phyloP scores from a whole-genome alignment of 2,797 vertebrate genomes.

The Stomatorhinus walkeri region DNA sequence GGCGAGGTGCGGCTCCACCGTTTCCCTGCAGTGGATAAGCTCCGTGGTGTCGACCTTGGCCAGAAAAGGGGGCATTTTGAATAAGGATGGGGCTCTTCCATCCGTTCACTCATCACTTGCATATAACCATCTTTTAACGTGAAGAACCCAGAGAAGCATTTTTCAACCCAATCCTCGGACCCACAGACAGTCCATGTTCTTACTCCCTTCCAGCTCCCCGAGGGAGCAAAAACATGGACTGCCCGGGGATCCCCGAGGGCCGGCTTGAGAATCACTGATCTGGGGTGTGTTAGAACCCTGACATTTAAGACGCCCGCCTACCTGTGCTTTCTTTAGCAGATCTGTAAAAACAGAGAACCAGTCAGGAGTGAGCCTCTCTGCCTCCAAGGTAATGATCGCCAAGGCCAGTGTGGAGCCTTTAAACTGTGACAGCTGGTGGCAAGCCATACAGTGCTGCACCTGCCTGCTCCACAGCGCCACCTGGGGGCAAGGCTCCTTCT shows the following conservation, averaged over 20 bases:
- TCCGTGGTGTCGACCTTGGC: slow-evolving; percentile 53
- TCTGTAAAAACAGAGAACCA: slow-evolving; percentile 77
- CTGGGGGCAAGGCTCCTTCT: slow-evolving; percentile 87
- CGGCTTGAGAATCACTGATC: not conserved
- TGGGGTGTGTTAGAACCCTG: not conserved
- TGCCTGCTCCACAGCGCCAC: slow-evolving; percentile 87
- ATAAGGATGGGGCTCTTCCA: not conserved
- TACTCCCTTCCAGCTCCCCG: not conserved
- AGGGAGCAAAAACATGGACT: not conserved
- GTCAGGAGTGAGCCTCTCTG: slow-evolving; percentile 77
- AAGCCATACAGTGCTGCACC: slow-evolving; percentile 95
- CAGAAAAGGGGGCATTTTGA: not conserved
- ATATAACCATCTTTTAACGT: not conserved
- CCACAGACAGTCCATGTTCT: not conserved
- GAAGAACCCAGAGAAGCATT: not conserved
- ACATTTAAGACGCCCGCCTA: slow-evolving; percentile 46
- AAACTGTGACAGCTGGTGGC: slow-evolving; percentile 97
- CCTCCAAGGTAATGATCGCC: slow-evolving; percentile 96
- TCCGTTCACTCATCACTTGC: not conserved
- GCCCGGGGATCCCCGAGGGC: not conserved
- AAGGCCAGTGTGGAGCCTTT: slow-evolving; percentile 92
- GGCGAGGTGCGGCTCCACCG: slow-evolving; percentile 56
- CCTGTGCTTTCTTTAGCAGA: slow-evolving; percentile 90
- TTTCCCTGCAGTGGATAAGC: slow-evolving; percentile 64
- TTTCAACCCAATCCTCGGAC: not conserved